Evolutionary conservation across 2,113 vertebrate genomes (phyloP), one percentile per base, ranked within the genome.

Genomic region (Rhinoptilus africanus): DNA sequence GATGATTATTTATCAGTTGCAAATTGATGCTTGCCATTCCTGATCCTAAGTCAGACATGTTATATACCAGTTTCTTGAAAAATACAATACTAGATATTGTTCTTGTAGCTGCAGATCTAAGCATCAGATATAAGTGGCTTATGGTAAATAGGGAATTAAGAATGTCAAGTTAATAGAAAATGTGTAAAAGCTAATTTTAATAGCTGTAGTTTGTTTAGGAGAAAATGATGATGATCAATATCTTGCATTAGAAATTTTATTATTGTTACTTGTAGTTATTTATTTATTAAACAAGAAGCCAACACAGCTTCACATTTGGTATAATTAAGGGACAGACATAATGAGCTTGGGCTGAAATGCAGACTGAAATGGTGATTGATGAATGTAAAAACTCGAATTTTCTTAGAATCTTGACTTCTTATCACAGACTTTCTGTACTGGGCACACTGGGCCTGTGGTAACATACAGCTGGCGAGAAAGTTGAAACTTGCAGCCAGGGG

Each of bases 381-480:
- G 15, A 51, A 51, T 22, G 11, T 76, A 37, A 83, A 67, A 71
- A 30, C 39, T 43, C 14, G 39, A 15, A 5, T 69, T 60, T 66
- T 73, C 19, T 72, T 56, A 35, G 53, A 63, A 43, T 41, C 19
- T 72, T 67, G 21, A 64, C 4, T 45, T 43, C 16, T 62, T 72
- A 20, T 43, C 27, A 19, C 9, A 68, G 7, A 15, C 8, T 57
- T 67, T 68, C 22, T 51, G 0, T 27, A 8, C 8, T 37, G 26
- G 20, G 3, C 4, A 14, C 16, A 27, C 0, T 1, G 6, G 22
- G 3, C 15, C 21, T 88, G 14, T 0, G 1, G 39, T 48, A 51
- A 43, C 6, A 1, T 8, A 32, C 8, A 71, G 6, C 2, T 48
- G 57, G 9, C 0, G 0, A 75, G 51, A 82, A 67, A 8, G 8